Evolutionary conservation across 2,888 invertebrate genomes (phyloP), one percentile per base, ranked within the genome.

Genomic region (Tillus elongatus): DNA sequence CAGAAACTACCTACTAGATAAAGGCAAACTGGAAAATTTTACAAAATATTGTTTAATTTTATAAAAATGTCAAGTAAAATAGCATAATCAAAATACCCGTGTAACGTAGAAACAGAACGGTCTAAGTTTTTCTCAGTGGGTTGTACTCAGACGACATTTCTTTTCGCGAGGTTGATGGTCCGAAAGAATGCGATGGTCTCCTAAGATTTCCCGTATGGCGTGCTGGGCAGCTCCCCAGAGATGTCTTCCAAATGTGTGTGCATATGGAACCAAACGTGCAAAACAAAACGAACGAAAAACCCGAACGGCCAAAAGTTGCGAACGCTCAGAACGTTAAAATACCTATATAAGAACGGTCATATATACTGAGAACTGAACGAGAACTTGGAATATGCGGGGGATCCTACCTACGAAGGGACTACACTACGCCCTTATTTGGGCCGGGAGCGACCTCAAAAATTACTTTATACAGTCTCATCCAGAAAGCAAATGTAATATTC

Each of bases 381-480:
- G 37, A 36, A 34, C 34, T 40, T 39, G 28, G 16, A 39, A 30
- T 12, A 30, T 31, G 43, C 16, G 36, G 45, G 61, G 60, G 59
- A 54, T 62, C 61, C 63, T 64, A 63, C 61, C 63, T 61, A 63
- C 53, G 60, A 52, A 57, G 57, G 60, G 62, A 56, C 63, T 63
- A 64, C 57, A 55, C 62, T 63, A 63, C 54, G 49, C 50, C 56
- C 60, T 56, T 45, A 33, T 35, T 39, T 40, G 45, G 46, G 47
- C 52, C 59, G 57, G 62, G 61, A 64, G 58, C 52, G 64, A 66
- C 66, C 66, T 66, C 66, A 66, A 66, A 64, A 65, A 65, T 65
- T 65, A 64, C 64, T 64, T n/a, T 56, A 57, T 61, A 66, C 65
- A 66, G 66, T 64, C 65, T 64, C 64, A 66, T 65, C 65, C 66